Evolutionary conservation across 92 coral and sea anemone species (phyloP), one percentile per base, ranked within the genome.

Genomic region (Galaxea fascicularis): DNA sequence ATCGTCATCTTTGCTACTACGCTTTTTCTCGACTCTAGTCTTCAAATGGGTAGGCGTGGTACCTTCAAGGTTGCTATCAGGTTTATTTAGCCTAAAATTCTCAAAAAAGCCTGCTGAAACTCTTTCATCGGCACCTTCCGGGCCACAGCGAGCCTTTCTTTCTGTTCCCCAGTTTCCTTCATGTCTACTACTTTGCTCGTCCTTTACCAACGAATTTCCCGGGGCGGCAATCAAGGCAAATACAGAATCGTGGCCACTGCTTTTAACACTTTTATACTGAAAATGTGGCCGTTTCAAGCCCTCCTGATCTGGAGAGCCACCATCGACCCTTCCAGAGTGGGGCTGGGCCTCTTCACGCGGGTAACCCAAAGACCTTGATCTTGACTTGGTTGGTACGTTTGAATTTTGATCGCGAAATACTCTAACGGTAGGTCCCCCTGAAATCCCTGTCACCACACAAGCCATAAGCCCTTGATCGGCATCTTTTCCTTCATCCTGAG

Each of bases 371-470:
- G 71, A 10, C 27, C 62, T 27, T 47, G 60, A 18, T 29, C 26
- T 65, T 29, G 83, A 54, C n/a, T 58, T 79, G 16, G 63, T 3
- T 17, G 75, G 20, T 15, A 16, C 13, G 49, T 69, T 27, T 26
- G 76, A 35, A 70, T 56, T 68, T 16, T 82, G 44, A 71, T 59
- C 70, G 45, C 78, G 86, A 56, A 30, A 70, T 30, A 82, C 78
- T 71, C 86, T 18, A 17, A 58, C n/a, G 22, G 86, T 59, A 58
- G 86, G 78, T 44, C 78, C 86, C 3, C 86, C 86, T 22, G 86
- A 70, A 39, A 70, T 44, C 35, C 78, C 78, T 13, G 86, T 20
- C n/a, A 69, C 86, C 20, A 82, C 78, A 68, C 68, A 82, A 4
- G 77, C 86, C 62, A 29, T 71, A 25, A 82, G 77, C 10, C 78